Conservation (phyloP, 2,888 invertebrate genomes). For the Apantesis nais region DNA sequence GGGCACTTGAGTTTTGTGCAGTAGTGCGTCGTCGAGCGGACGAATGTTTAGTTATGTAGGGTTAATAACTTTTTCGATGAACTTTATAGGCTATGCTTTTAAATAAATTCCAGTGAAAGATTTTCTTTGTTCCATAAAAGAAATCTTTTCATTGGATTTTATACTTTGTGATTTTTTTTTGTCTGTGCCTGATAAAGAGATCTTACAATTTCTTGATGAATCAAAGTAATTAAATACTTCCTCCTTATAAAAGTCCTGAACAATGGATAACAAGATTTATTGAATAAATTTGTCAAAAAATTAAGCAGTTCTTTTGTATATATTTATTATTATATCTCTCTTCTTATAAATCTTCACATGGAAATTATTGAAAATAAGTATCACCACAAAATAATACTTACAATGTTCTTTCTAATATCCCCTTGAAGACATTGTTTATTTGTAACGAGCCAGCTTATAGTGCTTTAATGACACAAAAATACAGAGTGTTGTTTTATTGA, state of each 20-base stretch:
- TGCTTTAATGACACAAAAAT: no score
- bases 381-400: no score
- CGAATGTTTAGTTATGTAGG: no score
- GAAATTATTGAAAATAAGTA: not conserved
- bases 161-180: not conserved
- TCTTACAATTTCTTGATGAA: not conserved
- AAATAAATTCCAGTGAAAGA: not conserved
- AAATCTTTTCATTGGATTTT: not conserved
- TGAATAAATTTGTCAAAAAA: not conserved
- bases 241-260: not conserved
- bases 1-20: no score
- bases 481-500: no score
- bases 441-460: no score
- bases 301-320: not conserved
- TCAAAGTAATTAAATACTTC: not conserved
- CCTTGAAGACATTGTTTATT: no score
- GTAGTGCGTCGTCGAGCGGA: no score
- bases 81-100: not conserved
- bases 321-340: not conserved
- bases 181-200: not conserved
- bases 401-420: no score
- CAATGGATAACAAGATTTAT: not conserved
- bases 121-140: not conserved
- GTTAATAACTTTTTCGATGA: no score
- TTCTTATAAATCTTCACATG: no score